These are phyloP conservation scores for Augochlorella aurata DNA, from an alignment of 2,888 invertebrate genomes.

Conservation along the genomic window DNA sequence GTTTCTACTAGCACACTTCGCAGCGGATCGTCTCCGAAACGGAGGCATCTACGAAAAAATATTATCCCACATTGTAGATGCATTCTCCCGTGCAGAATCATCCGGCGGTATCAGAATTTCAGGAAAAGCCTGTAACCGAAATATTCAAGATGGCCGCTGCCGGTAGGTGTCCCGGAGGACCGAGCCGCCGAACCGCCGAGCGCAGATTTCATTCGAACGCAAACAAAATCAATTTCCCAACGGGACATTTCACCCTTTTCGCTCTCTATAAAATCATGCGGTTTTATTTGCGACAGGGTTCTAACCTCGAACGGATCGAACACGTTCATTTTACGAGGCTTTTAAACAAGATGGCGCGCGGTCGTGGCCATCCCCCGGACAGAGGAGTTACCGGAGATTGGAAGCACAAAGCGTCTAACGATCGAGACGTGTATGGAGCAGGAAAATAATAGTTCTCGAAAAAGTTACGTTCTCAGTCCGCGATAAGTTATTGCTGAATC, in stretches of 20 bases:
- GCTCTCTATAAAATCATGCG: not conserved
- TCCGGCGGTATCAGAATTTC: not conserved
- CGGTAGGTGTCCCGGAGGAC: not conserved
- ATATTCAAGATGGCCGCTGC: not conserved
- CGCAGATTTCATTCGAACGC: not conserved
- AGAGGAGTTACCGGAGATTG: not conserved
- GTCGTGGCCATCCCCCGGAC: not conserved
- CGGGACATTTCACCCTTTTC: not conserved
- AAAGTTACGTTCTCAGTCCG: conserved; percentile 10
- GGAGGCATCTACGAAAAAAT: too few relatives aligned
- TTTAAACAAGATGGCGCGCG: not conserved
- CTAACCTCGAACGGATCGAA: not conserved
- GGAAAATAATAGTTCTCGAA: not conserved
- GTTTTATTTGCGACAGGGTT: not conserved
- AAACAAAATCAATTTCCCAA: not conserved
- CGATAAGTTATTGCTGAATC: conserved; percentile 67
- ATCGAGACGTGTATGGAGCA: conserved; percentile 11
- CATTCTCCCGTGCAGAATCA: not conserved
- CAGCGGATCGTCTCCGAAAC: not conserved
- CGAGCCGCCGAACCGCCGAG: not conserved
- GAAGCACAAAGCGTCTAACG: conserved; percentile 22
- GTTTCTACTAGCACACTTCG: not conserved
- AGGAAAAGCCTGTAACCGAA: not conserved
- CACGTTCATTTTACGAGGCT: conserved; percentile 16
- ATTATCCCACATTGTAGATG: not conserved